These are phyloP conservation scores for Ashinkailepas kermadecensis DNA, from an alignment of 2,888 invertebrate species.

Conservation along the genomic window DNA sequence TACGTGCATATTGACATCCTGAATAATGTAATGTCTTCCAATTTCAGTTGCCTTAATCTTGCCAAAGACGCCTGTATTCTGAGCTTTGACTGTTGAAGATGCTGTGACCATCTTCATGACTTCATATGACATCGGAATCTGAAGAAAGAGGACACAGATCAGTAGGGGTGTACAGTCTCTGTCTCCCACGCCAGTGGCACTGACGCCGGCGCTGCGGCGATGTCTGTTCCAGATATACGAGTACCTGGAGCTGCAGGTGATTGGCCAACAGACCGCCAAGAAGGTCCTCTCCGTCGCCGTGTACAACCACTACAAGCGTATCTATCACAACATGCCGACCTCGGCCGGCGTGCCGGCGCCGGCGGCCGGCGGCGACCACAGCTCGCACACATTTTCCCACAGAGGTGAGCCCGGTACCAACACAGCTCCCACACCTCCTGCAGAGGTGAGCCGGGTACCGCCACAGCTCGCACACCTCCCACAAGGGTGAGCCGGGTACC, in stretches of 20 bases:
- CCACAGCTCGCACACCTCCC: conserved; percentile 61
- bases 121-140: no score
- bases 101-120: no score
- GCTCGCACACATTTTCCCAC: conserved; percentile 60
- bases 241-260: conserved; percentile 90
- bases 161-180: no score
- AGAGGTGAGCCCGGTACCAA: conserved; percentile 50
- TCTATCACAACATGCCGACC: conserved; percentile 73
- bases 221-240: conserved; percentile 66
- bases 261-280: conserved; percentile 95
- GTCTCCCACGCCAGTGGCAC: not conserved
- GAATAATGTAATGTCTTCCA: no score
- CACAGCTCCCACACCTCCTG: no score
- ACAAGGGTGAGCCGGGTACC: conserved; percentile 52
- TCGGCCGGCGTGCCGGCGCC: conserved; percentile 40
- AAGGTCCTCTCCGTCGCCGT: conserved; percentile 96
- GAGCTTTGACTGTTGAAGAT: no score
- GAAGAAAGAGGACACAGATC: no score
- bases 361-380: conserved; percentile 52
- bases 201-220: not conserved
- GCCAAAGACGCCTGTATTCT: no score
- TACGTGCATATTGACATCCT: no score
- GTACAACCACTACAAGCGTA: conserved; percentile 97
- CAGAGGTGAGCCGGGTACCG: conserved; percentile 28
- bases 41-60: no score